Evolutionary conservation across 2,888 invertebrate genomes (phyloP), one percentile per base, ranked within the genome.

Genomic region (Volucella bombylans): DNA sequence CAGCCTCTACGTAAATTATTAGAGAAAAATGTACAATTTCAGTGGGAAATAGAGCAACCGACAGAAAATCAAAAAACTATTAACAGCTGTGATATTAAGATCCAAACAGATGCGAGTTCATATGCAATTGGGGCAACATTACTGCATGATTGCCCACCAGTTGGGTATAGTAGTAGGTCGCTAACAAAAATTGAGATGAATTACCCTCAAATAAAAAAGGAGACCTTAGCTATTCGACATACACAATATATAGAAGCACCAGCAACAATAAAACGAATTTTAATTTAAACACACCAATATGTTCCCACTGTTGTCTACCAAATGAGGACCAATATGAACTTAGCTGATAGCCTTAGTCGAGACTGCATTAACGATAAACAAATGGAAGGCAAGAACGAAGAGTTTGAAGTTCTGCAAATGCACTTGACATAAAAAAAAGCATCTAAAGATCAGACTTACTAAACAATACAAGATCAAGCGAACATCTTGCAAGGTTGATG

Each of bases 321-420:
- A 15, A 43, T 15, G 15, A 49, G 65, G 10, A 14, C 31, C 12
- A 23, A 57, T 14, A 57, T 74, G 65, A 31, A 67, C n/a, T 12
- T 74, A 10, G 74, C 74, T 8, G 74, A 74, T 57, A 55, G 65
- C 9, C 49, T 67, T 11, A 74, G 74, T 50, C 49, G 50, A 15
- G 57, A 74, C 18, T 72, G 52, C n/a, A n/a, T n/a, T n/a, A n/a
- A n/a, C n/a, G n/a, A n/a, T n/a, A n/a, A n/a, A n/a, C n/a, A n/a
- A n/a, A n/a, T n/a, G n/a, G n/a, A n/a, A n/a, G n/a, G n/a, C n/a
- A n/a, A n/a, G n/a, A n/a, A n/a, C n/a, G n/a, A n/a, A n/a, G n/a
- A n/a, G n/a, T n/a, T n/a, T n/a, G n/a, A n/a, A n/a, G n/a, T n/a
- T n/a, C n/a, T n/a, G n/a, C n/a, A n/a, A n/a, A n/a, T n/a, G n/a